Evolutionary conservation across 2,113 vertebrate species (phyloP).

Genomic region (Orthonyx spaldingii): DNA sequence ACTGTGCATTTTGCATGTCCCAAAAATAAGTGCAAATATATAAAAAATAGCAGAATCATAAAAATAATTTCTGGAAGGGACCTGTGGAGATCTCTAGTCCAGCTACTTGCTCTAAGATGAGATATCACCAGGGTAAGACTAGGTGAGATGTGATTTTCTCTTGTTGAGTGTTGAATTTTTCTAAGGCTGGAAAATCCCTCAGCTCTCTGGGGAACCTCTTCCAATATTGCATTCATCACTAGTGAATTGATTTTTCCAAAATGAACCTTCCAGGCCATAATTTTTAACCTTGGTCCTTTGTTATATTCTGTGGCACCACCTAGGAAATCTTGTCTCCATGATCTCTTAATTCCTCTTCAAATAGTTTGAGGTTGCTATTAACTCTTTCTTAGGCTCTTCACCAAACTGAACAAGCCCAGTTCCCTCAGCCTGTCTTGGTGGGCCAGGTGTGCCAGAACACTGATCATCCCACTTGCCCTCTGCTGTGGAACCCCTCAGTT

Average conservation of each 20-base stretch:
- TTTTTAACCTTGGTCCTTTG: background rate
- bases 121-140: background rate
- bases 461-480: accelerated
- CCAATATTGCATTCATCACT: background rate
- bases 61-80: background rate
- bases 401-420: background rate
- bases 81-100: background rate
- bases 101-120: background rate
- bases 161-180: background rate
- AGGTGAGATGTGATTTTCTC: background rate
- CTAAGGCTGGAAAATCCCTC: background rate
- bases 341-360: background rate
- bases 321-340: background rate
- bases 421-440: background rate
- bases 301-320: background rate
- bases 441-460: background rate
- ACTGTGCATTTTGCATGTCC: background rate
- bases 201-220: background rate
- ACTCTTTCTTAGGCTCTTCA: background rate
- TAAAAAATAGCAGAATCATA: background rate
- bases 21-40: background rate
- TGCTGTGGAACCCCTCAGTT: background rate
- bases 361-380: background rate
- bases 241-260: background rate
- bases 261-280: background rate